phyloP scores from a whole-genome alignment of 2,888 invertebrate species.

The Troides aeacus region DNA sequence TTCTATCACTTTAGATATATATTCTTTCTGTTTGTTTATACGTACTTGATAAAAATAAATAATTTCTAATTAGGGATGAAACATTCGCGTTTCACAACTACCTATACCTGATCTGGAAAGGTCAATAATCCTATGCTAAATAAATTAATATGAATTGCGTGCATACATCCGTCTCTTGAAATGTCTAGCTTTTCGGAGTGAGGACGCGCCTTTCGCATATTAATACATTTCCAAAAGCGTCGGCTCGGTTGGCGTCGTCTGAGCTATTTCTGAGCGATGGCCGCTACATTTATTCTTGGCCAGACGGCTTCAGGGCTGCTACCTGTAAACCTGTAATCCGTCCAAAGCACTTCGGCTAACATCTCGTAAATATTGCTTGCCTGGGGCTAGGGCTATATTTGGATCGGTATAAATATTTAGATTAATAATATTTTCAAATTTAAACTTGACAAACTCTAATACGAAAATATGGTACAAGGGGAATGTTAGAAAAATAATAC shows the following conservation, averaged over 20 bases:
- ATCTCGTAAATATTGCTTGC: neutral
- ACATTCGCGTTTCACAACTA: neutral
- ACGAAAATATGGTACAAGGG: too few species aligned
- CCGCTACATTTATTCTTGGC: slow-evolving; percentile 38
- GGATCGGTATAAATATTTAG: neutral
- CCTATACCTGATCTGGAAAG: neutral
- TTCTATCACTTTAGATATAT: too few species aligned
- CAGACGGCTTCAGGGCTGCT: slow-evolving; percentile 37
- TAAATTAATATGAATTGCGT: slow-evolving; percentile 24
- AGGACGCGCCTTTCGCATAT: slow-evolving; percentile 37
- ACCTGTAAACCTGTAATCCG: slow-evolving; percentile 26
- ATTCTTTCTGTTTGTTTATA: too few species aligned
- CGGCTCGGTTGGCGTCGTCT: slow-evolving; percentile 39
- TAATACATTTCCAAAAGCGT: slow-evolving; percentile 42
- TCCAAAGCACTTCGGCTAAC: neutral
- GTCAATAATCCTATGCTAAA: slow-evolving; percentile 24
- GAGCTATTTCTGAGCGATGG: slow-evolving; percentile 39
- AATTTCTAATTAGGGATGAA: too few species aligned
- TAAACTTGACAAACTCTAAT: neutral
- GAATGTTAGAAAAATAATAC: too few species aligned
- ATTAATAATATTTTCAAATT: neutral
- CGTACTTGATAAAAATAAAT: too few species aligned
- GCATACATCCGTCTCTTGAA: slow-evolving; percentile 26
- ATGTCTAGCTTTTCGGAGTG: slow-evolving; percentile 30
- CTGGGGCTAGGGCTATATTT: neutral